Base-by-base conservation (phyloP, 1,140 invertebrate species). In the Pseudomyrmex dendroicus region DNA sequence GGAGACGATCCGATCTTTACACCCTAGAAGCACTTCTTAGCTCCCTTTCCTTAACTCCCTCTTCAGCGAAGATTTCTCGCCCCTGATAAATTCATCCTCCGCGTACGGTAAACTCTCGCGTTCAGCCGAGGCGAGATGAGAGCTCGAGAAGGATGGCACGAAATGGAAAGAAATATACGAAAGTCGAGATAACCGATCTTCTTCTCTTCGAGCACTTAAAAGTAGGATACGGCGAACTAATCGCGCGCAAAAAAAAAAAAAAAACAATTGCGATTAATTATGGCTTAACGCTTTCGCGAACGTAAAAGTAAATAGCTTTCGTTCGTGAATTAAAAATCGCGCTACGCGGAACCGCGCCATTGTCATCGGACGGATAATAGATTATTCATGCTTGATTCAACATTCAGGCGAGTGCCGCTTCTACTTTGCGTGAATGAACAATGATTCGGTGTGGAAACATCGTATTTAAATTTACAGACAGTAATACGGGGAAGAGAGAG, bases 71-170 rank as follows among this genome's bases (percentile, higher is more conserved):
- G 52, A 35, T 35, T 52, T 84, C 82, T 84, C 62, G 67, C 70
- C 54, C 74, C 46, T 52, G 74, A 87, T 87, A 87, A 87, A 87
- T 87, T 74, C 70, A 73, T 76, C 35, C 35, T 80, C 73, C 54
- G 10, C 74, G 85, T 72, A 35, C 20, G 67, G 48, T 86, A 86
- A 86, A 86, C 86, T 61, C 84, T 61, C 84, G 80, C 66, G 80
- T 52, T 22, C 64, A 22, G 54, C 35, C 15, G 20, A 48, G 46
- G 17, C 46, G 35, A 35, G 35, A 35, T 35, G 35, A 35, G 35
- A 70, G 48, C 17, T 52, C 50, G 54, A 17, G 48, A 44, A 12
- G 12, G 44, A n/a, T 46, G 0, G 15, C 13, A 52, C 20, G 56
- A 15, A 85, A 44, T 22, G 44, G 86, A 70, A 83, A 86, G 48